Conservation (phyloP, 2,888 invertebrate genomes). For the Lasioglossum figueresi region DNA sequence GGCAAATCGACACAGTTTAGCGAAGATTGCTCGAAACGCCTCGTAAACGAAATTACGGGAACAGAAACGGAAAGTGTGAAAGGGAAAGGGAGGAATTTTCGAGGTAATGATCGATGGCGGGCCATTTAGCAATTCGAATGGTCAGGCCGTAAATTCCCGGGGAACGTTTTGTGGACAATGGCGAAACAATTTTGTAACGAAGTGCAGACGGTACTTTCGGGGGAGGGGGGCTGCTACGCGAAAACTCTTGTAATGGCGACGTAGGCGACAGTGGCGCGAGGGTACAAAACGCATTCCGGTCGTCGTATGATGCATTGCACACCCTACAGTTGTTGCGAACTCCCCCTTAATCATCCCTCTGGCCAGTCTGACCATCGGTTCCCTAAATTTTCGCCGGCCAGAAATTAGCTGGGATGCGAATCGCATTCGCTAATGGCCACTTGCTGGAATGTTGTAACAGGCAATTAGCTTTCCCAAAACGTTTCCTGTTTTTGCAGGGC, state of each 20-base stretch:
- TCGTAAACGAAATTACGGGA: not conserved
- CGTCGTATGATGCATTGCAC: slow-evolving; percentile 60
- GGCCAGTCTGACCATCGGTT: slow-evolving; percentile 12
- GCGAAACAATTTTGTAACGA: slow-evolving; percentile 68
- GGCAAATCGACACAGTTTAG: not conserved
- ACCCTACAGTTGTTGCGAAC: slow-evolving; percentile 50
- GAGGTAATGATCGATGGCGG: slow-evolving; percentile 43
- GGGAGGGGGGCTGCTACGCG: slow-evolving; percentile 19
- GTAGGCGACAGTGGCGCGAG: slow-evolving; percentile 34
- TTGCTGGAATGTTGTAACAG: not conserved
- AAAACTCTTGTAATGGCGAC: slow-evolving; percentile 60
- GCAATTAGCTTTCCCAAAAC: not conserved
- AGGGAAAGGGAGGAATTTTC: not conserved
- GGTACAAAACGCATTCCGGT: slow-evolving; percentile 63
- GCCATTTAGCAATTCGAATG: slow-evolving; percentile 53
- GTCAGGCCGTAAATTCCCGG: slow-evolving; percentile 54
- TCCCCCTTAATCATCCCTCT: slow-evolving; percentile 27
- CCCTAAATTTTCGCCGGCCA: slow-evolving; percentile 28
- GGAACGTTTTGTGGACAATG: slow-evolving; percentile 64
- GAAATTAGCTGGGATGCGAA: slow-evolving; percentile 33
- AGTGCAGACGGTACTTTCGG: slow-evolving; percentile 50
- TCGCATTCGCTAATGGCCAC: slow-evolving; percentile 30
- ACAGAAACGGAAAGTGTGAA: not conserved
- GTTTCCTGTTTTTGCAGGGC: not conserved
- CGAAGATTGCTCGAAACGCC: not conserved